Conservation (phyloP, 2,888 invertebrate genomes). For the Leistus spinibarbis region DNA sequence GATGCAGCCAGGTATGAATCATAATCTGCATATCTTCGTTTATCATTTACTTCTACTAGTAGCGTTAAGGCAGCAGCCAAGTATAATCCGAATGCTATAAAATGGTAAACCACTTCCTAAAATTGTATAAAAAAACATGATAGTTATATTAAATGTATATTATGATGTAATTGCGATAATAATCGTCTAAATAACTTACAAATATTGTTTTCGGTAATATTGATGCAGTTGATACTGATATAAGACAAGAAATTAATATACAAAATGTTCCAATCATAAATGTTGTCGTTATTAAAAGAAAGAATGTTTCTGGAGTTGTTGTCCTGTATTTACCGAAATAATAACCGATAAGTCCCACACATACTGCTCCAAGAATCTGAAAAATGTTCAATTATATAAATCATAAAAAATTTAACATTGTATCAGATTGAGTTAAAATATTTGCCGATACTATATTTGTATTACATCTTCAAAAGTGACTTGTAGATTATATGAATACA, state of each 20-base stretch:
- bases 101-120: slow-evolving; percentile 85
- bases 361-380: slow-evolving; percentile 77
- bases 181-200: slow-evolving; percentile 68
- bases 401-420: not conserved
- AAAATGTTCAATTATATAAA: slow-evolving; percentile 47
- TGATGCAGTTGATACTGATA: slow-evolving; percentile 80
- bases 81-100: slow-evolving; percentile 73
- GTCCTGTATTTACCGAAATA: slow-evolving; percentile 56
- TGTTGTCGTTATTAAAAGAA: slow-evolving; percentile 74
- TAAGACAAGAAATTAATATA: slow-evolving; percentile 73
- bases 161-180: no score
- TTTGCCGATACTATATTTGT: no score
- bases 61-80: slow-evolving; percentile 73
- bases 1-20: slow-evolving; percentile 74
- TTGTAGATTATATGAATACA: no score
- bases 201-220: slow-evolving; percentile 82
- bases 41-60: slow-evolving; percentile 68
- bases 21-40: slow-evolving; percentile 58
- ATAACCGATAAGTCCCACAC: slow-evolving; percentile 73
- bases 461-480: no score
- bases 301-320: slow-evolving; percentile 69
- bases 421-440: no score
- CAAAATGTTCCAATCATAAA: slow-evolving; percentile 82
- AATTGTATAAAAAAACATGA: slow-evolving; percentile 43
- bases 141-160: not conserved